Evolutionary conservation across 2,888 invertebrate genomes (phyloP).

Genomic region (Chrysopilus asiliformis): DNA sequence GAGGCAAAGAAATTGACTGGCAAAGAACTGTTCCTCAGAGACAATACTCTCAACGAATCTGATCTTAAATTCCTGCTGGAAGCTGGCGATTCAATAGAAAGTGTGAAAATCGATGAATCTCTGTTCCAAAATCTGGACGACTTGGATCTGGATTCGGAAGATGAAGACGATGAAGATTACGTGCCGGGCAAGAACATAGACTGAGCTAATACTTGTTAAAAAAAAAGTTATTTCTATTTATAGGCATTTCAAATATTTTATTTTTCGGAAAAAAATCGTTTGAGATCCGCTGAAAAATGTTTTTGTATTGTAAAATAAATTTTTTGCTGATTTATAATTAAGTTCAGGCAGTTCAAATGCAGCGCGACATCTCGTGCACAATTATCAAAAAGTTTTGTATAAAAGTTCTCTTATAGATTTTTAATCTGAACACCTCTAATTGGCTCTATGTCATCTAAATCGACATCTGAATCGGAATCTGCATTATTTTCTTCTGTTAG

Average conservation of each 20-base stretch:
- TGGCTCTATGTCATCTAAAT: conserved; percentile 56
- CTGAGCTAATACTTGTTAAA: background rate
- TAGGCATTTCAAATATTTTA: background rate
- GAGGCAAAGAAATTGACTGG: conserved; percentile 81
- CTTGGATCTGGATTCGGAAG: conserved; percentile 56
- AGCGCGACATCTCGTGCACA: too few species aligned
- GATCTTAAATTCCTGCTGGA: conserved; percentile 92
- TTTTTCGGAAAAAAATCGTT: background rate
- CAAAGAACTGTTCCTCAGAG: conserved; percentile 82
- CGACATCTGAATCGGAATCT: conserved; percentile 48
- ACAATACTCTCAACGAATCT: conserved; percentile 87
- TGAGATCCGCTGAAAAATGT: background rate
- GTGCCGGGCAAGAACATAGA: conserved; percentile 38
- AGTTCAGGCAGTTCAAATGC: too few species aligned
- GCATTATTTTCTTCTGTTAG: conserved; percentile 18
- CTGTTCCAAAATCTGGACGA: conserved; percentile 83
- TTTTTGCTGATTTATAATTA: too few species aligned
- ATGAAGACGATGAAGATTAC: conserved; percentile 51
- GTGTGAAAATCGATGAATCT: conserved; percentile 84
- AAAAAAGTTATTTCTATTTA: background rate
- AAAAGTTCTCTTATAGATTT: too few species aligned
- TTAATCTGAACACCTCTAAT: too few species aligned
- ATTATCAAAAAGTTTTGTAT: too few species aligned
- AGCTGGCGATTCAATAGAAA: conserved; percentile 43
- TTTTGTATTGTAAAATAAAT: too few species aligned